phyloP scores from a whole-genome alignment of 2,888 invertebrate genomes.

The Geophilus truncorum region DNA sequence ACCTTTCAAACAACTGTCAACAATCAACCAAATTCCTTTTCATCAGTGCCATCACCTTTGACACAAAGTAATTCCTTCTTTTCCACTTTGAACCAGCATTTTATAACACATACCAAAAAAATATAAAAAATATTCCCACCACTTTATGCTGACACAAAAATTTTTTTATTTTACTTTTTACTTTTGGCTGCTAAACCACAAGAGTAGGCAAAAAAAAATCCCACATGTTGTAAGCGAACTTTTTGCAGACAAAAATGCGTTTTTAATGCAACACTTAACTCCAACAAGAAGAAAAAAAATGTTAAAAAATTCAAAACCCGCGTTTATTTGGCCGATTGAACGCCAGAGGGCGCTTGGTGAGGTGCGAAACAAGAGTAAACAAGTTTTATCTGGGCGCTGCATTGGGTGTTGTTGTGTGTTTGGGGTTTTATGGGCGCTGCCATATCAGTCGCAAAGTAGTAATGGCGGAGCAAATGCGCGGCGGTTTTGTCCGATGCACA shows the following conservation, averaged over 20 bases:
- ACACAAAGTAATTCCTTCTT: too few species aligned
- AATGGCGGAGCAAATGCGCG: conserved; percentile 2
- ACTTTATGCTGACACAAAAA: not conserved
- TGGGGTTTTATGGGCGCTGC: not conserved
- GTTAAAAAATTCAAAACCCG: not conserved
- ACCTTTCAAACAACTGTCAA: too few species aligned
- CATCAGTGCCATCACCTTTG: too few species aligned
- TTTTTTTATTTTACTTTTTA: too few species aligned
- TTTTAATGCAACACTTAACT: not conserved
- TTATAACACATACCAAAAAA: too few species aligned
- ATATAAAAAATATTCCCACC: too few species aligned
- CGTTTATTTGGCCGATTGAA: too few species aligned
- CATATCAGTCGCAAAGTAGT: conserved; percentile 10
- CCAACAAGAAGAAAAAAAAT: not conserved
- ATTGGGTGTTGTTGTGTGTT: not conserved
- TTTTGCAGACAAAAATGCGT: not conserved
- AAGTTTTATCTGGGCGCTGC: not conserved
- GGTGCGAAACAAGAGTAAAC: not conserved
- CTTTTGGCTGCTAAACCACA: not conserved
- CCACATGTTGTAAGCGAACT: too few species aligned
- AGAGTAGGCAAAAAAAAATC: not conserved
- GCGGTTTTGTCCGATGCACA: conserved; percentile 5
- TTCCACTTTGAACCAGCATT: too few species aligned
- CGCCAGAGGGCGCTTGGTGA: too few species aligned
- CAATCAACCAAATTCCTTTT: too few species aligned